Percentiles rank a stretch among this genome's conserved stretches.
Evolutionary conservation across 2,113 vertebrate genomes (phyloP).

Genomic region (Nymphicus hollandicus): DNA sequence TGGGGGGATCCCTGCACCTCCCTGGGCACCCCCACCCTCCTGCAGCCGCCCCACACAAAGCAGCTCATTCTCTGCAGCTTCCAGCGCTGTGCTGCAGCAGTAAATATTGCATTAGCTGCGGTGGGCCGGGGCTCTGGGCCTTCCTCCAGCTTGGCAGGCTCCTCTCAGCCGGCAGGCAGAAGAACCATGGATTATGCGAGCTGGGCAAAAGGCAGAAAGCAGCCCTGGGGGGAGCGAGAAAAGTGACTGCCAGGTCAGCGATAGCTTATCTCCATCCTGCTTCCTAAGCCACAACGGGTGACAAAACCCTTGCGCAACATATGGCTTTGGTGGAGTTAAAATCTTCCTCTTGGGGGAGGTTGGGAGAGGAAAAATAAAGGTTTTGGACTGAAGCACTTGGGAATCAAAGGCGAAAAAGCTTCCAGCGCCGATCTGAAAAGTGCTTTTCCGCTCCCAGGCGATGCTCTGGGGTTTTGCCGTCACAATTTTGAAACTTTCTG

Average conservation of each 20-base stretch:
- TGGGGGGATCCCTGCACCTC: neutral
- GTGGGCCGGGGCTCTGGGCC: neutral
- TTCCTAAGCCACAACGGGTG: accelerated
- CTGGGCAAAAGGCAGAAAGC: neutral
- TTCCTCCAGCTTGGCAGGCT: conserved; percentile 48
- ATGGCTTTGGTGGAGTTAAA: neutral
- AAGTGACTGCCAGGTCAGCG: accelerated
- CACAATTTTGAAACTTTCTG: conserved; percentile 60
- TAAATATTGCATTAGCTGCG: conserved; percentile 55
- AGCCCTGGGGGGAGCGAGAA: neutral
- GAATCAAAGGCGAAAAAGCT: neutral
- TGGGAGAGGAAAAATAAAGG: neutral
- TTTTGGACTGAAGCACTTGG: neutral
- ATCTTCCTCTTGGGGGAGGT: neutral
- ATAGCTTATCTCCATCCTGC: neutral
- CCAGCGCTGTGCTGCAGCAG: neutral
- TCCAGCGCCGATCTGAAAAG: neutral
- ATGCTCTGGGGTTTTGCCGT: conserved; percentile 41
- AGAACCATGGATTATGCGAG: neutral
- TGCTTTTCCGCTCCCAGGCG: conserved; percentile 31
- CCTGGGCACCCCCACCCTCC: neutral
- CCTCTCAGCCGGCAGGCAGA: neutral
- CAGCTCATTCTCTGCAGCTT: conserved; percentile 11
- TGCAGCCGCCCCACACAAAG: neutral
- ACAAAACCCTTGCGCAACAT: neutral